These are phyloP conservation scores for Apistogramma diplotaenia DNA, from an alignment of 2,113 vertebrate genomes.

Conservation along the genomic window DNA sequence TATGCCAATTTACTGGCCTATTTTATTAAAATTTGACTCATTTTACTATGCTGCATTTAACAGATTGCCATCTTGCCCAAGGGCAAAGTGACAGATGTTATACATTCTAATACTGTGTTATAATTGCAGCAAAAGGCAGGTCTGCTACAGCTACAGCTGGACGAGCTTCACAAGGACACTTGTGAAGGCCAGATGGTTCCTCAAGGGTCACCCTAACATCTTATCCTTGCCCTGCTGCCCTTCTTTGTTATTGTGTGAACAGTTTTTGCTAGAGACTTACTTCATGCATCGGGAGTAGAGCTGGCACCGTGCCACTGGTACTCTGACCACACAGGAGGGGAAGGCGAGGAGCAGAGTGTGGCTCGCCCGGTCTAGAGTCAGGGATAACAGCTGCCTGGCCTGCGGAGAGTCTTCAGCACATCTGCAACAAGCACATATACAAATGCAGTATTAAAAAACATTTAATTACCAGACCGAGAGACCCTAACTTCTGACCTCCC, in stretches of 20 bases:
- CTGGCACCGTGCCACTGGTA: conserved; percentile 91
- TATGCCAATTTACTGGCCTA: neutral
- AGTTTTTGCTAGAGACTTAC: conserved; percentile 74
- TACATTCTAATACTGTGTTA: neutral
- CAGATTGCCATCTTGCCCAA: conserved; percentile 42
- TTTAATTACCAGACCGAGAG: conserved; percentile 31
- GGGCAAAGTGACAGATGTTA: conserved; percentile 23
- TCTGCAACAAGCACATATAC: conserved; percentile 71
- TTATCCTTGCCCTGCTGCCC: neutral
- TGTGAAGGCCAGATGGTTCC: conserved; percentile 14
- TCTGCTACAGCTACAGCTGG: neutral
- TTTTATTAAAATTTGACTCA: conserved; percentile 14
- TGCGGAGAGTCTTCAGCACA: conserved; percentile 80
- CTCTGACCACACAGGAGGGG: conserved; percentile 88
- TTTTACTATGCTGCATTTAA: conserved; percentile 10
- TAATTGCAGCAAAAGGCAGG: conserved; percentile 1
- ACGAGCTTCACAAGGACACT: conserved; percentile 21
- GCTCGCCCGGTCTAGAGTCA: conserved; percentile 85
- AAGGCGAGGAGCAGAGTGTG: conserved; percentile 88
- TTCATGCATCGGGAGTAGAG: conserved; percentile 93
- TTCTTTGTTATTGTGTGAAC: neutral
- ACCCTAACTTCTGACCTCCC: conserved; percentile 37
- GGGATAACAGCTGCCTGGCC: conserved; percentile 83
- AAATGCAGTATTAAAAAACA: conserved; percentile 33
- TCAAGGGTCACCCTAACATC: conserved; percentile 4